Conservation (phyloP, 2,113 vertebrate species). For the Carlito syrichta region DNA sequence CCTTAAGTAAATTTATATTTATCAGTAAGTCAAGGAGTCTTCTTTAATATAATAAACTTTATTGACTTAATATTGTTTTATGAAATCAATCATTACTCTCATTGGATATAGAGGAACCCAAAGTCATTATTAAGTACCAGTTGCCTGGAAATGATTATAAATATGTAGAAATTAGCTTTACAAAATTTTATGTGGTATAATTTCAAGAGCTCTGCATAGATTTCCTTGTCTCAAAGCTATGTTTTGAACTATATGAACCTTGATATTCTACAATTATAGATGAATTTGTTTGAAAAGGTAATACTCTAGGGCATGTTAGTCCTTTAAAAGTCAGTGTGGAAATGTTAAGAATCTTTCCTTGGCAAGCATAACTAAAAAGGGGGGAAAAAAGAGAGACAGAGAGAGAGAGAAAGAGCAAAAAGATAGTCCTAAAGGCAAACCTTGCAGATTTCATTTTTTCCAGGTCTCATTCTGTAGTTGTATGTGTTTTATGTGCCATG, state of each 20-base stretch:
- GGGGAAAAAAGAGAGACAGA: background rate
- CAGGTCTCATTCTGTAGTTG: background rate
- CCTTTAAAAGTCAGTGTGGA: background rate
- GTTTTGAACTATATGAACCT: background rate
- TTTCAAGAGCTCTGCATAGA: background rate
- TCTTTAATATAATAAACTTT: background rate
- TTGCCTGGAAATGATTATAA: background rate
- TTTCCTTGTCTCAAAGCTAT: background rate
- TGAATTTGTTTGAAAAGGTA: background rate
- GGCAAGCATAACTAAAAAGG: background rate
- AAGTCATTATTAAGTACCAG: background rate
- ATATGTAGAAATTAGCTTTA: background rate
- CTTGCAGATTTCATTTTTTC: background rate
- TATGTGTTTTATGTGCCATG: background rate
- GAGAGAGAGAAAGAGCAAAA: background rate
- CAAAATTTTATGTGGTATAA: background rate
- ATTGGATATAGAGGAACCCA: background rate
- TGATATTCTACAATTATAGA: background rate
- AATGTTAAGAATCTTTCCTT: background rate
- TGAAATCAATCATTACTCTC: background rate
- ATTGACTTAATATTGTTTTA: background rate
- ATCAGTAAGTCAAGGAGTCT: background rate
- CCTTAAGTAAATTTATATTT: background rate
- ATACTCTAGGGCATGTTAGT: background rate
- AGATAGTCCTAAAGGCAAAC: background rate